Evolutionary conservation across 1,140 invertebrate species (phyloP).

Genomic region (Drosophila sp.): DNA sequence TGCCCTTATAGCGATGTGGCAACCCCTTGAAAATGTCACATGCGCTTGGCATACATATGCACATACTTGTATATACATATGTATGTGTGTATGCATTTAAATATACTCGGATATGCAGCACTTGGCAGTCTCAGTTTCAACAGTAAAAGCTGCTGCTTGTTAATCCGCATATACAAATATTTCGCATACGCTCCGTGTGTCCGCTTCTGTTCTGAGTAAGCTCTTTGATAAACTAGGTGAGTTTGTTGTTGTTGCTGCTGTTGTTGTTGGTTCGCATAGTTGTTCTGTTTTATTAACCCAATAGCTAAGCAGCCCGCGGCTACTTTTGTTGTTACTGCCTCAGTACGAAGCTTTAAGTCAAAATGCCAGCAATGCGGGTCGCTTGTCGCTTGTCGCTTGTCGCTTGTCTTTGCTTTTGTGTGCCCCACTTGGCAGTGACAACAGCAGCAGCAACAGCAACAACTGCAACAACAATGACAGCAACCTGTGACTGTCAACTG

Average conservation of each 20-base stretch:
- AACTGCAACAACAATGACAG: slow-evolving; percentile 1
- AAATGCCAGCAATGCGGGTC: slow-evolving; percentile 73
- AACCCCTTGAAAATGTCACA: slow-evolving; percentile 52
- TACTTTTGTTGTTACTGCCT: slow-evolving; percentile 17
- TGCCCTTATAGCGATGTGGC: background rate
- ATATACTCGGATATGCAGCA: slow-evolving; percentile 43
- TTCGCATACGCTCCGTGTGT: slow-evolving; percentile 62
- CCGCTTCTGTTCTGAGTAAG: background rate
- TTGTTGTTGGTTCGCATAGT: slow-evolving; percentile 28
- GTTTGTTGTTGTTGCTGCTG: slow-evolving; percentile 33
- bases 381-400: slow-evolving; percentile 60
- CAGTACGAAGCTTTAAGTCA: slow-evolving; percentile 56
- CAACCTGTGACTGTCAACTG: slow-evolving; percentile 49
- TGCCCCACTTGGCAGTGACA: slow-evolving; percentile 63
- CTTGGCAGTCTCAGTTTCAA: background rate
- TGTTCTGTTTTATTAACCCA: slow-evolving; percentile 78
- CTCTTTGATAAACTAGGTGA: slow-evolving; percentile 65
- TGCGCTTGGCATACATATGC: slow-evolving; percentile 12
- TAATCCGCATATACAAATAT: slow-evolving; percentile 76
- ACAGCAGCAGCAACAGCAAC: slow-evolving; percentile 16
- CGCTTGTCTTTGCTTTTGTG: slow-evolving; percentile 47
- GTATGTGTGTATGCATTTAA: background rate
- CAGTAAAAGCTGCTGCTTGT: slow-evolving; percentile 46
- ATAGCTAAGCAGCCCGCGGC: slow-evolving; percentile 68
- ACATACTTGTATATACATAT: background rate